Evolutionary conservation across 1,140 invertebrate species (phyloP).

Genomic region (Nephila pilipes): DNA sequence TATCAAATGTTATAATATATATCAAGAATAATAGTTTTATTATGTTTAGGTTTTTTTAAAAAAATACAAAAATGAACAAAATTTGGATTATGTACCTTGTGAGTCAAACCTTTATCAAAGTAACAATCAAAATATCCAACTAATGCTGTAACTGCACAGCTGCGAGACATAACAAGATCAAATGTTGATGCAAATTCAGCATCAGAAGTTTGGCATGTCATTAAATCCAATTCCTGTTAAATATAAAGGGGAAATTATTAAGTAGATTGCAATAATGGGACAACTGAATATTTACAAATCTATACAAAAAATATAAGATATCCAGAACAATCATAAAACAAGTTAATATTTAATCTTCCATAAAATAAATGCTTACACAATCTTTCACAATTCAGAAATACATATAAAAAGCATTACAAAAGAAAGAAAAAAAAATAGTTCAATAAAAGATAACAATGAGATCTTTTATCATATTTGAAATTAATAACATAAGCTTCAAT

Average conservation of each 20-base stretch:
- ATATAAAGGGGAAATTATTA: neutral
- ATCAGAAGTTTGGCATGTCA: slow-evolving; percentile 90
- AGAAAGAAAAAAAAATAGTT: too few species aligned
- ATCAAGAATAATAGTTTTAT: neutral
- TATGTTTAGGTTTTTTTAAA: neutral
- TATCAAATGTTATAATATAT: neutral
- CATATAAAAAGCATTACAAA: too few species aligned
- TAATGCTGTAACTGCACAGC: slow-evolving; percentile 91
- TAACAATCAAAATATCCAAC: slow-evolving; percentile 96
- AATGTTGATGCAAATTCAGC: slow-evolving; percentile 90
- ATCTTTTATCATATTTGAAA: too few species aligned
- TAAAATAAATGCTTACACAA: too few species aligned
- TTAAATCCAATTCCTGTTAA: slow-evolving; percentile 85
- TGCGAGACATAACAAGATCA: slow-evolving; percentile 85
- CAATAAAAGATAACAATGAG: too few species aligned
- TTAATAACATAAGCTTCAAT: too few species aligned
- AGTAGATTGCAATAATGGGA: neutral
- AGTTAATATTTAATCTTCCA: too few species aligned
- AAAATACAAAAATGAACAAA: neutral
- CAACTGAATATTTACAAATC: neutral
- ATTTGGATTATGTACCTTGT: slow-evolving; percentile 56
- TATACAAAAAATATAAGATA: too few species aligned
- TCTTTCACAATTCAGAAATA: too few species aligned
- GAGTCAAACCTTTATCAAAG: slow-evolving; percentile 85
- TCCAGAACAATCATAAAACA: too few species aligned